These are phyloP conservation scores for Charadrius vociferus DNA, from an alignment of 2,113 vertebrate genomes.

Conservation along the genomic window DNA sequence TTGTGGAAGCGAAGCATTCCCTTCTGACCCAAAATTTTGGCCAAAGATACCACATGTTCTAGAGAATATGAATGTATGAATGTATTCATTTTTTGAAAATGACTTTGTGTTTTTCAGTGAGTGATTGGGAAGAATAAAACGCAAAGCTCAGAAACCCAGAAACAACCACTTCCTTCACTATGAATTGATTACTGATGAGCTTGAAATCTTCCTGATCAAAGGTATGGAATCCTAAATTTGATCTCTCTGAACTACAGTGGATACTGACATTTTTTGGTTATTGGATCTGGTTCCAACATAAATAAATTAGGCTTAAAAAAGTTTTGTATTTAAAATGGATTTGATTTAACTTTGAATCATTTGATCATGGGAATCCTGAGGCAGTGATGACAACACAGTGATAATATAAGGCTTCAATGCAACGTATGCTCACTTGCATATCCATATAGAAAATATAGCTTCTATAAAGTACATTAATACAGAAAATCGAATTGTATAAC, in stretches of 20 bases:
- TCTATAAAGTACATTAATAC: neutral
- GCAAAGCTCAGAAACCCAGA: neutral
- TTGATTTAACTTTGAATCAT: neutral
- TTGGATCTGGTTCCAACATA: neutral
- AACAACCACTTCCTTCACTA: neutral
- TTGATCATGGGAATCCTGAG: neutral
- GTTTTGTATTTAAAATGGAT: neutral
- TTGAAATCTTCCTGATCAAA: neutral
- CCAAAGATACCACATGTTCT: neutral
- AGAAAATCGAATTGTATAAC: neutral
- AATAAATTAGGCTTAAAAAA: neutral
- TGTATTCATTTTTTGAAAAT: neutral
- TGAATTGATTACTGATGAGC: neutral
- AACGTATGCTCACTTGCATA: neutral
- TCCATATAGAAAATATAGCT: neutral
- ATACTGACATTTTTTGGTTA: neutral
- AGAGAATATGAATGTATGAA: neutral
- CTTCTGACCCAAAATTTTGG: neutral
- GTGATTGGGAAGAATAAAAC: neutral
- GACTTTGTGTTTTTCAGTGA: neutral
- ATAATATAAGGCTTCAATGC: neutral
- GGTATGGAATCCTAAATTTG: neutral
- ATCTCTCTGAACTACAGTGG: neutral
- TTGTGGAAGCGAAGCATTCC: neutral
- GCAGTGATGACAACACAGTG: neutral